A percentile compares a stretch with the other conserved stretches of the same genome.
Evolutionary conservation across 2,113 vertebrate species (phyloP).

Genomic region (Lepus europaeus): DNA sequence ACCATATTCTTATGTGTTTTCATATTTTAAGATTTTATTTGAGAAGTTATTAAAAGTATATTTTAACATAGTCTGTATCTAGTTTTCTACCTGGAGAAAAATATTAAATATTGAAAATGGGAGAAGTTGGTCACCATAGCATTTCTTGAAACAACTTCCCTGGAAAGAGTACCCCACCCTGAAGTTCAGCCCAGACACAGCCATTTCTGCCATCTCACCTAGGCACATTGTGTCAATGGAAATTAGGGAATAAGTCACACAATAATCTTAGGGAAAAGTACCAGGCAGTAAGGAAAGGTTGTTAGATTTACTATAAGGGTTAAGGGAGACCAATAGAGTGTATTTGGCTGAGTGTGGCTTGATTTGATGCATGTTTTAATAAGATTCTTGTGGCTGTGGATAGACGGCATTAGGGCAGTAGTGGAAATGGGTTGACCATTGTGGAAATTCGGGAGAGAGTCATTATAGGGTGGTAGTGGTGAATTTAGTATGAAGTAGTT

Average conservation of each 20-base stretch:
- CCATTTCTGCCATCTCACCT: not conserved
- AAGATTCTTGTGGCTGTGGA: not conserved
- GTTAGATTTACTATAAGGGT: not conserved
- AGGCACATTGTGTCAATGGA: not conserved
- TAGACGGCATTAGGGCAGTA: not conserved
- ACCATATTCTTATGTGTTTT: not conserved
- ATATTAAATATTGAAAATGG: conserved; percentile 31
- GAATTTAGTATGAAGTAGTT: not conserved
- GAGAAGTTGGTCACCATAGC: not conserved
- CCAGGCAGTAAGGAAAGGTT: not conserved
- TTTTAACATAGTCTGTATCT: not conserved
- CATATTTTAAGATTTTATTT: conserved; percentile 34
- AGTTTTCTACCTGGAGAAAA: not conserved
- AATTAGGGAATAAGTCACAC: not conserved
- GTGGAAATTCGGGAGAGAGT: not conserved
- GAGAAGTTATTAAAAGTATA: conserved; percentile 31
- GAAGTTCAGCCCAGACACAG: not conserved
- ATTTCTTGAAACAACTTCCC: not conserved
- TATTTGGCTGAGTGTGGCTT: not conserved
- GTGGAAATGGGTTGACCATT: not conserved
- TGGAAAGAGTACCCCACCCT: not conserved
- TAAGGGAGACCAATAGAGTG: not conserved
- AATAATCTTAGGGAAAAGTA: not conserved
- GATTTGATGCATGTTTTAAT: not conserved
- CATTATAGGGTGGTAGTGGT: not conserved